These are phyloP conservation scores for Prinia subflava DNA, from an alignment of 2,113 vertebrate species.

Conservation along the genomic window DNA sequence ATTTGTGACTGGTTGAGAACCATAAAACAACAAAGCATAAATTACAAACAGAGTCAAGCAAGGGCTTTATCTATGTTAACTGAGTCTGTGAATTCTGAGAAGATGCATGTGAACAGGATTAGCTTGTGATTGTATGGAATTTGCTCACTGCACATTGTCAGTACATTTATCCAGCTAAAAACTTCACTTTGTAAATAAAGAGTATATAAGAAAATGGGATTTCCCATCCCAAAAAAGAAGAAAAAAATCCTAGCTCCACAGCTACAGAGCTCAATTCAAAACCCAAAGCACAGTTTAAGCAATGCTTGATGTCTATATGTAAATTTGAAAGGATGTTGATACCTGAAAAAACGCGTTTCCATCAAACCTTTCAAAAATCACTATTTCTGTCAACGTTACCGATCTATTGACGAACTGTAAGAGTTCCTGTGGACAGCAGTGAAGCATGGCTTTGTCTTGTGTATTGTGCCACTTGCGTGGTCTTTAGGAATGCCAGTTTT, in stretches of 20 bases:
- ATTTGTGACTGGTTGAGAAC: neutral
- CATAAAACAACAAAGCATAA: slow-evolving; percentile 6
- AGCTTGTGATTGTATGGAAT: slow-evolving; percentile 5
- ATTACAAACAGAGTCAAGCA: slow-evolving; percentile 12
- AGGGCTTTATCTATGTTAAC: neutral
- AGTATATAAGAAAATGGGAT: neutral
- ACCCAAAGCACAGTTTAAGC: neutral
- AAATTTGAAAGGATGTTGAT: neutral
- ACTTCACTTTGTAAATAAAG: neutral
- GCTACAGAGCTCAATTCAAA: neutral
- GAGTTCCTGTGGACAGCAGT: neutral
- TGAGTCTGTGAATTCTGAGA: neutral
- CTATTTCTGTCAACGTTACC: neutral
- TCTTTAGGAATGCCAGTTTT: neutral
- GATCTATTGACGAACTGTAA: neutral
- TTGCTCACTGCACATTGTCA: neutral
- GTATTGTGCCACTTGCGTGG: neutral
- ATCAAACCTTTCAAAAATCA: neutral
- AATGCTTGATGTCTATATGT: neutral
- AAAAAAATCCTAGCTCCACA: neutral
- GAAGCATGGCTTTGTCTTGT: neutral
- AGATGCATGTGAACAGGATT: slow-evolving; percentile 8
- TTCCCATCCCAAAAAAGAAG: neutral
- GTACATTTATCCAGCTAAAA: neutral
- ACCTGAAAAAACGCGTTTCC: neutral